Evolutionary conservation across 2,797 vertebrate species (phyloP).

Genomic region (Schizothorax lantsangensis): DNA sequence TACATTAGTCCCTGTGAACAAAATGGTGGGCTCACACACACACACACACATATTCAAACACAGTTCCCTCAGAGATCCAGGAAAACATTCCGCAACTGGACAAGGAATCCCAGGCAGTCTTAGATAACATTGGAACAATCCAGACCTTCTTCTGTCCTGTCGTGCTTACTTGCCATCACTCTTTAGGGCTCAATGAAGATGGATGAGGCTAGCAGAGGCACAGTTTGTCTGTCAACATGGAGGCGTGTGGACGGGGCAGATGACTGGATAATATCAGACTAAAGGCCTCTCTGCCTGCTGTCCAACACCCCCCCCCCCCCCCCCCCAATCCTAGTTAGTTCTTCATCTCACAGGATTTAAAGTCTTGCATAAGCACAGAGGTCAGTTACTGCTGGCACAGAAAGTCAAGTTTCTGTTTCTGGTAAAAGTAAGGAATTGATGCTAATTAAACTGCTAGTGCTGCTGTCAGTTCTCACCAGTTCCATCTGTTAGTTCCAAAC

Average conservation of each 20-base stretch:
- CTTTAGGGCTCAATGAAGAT: constrained; percentile 78
- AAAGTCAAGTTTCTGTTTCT: constrained; percentile 18
- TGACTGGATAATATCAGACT: constrained; percentile 80
- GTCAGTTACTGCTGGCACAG: neutral
- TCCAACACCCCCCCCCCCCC: neutral
- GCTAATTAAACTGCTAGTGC: too few relatives aligned
- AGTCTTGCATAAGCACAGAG: constrained; percentile 31
- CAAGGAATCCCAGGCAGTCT: constrained; percentile 71
- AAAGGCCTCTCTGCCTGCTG: constrained; percentile 60
- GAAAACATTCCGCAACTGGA: constrained; percentile 57
- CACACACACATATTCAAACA: constrained; percentile 46
- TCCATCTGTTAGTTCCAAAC: too few relatives aligned
- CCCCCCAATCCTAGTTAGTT: neutral
- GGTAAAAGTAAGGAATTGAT: constrained; percentile 45
- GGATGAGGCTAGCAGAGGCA: constrained; percentile 78
- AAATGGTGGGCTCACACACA: constrained; percentile 54
- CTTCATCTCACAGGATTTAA: constrained; percentile 25
- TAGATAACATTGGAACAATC: constrained; percentile 75
- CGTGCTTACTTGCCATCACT: constrained; percentile 74
- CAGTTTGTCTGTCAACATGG: constrained; percentile 80
- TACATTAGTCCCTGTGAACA: constrained; percentile 61
- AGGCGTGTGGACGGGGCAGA: constrained; percentile 74
- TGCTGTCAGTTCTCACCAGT: constrained; percentile 20
- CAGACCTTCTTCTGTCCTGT: constrained; percentile 78
- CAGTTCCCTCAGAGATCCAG: constrained; percentile 37